These are phyloP conservation scores for Scotopteryx bipunctaria DNA, from an alignment of 2,888 invertebrate species.

Conservation along the genomic window DNA sequence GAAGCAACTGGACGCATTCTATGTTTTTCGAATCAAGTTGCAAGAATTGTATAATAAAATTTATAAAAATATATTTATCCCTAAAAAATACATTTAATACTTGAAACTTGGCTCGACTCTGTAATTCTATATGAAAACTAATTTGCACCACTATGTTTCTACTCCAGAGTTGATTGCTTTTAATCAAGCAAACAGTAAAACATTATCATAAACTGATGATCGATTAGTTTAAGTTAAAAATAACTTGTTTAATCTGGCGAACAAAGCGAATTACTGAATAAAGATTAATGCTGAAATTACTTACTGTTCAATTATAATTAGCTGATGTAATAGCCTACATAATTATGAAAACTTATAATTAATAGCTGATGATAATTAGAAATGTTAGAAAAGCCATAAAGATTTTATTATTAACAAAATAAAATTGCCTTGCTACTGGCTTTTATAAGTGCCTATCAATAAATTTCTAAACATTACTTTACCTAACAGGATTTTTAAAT, in stretches of 20 bases:
- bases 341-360: constrained; percentile 9
- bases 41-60: no score
- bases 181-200: constrained; percentile 32
- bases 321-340: not conserved
- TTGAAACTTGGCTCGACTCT: no score
- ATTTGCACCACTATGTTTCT: constrained; percentile 40
- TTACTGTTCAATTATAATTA: constrained; percentile 1
- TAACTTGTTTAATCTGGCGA: constrained; percentile 14
- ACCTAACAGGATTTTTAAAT: no score
- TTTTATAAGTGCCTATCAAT: no score
- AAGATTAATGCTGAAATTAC: constrained; percentile 1
- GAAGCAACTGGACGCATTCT: no score
- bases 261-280: constrained; percentile 9
- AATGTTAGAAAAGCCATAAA: constrained; percentile 2
- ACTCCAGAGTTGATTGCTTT: constrained; percentile 53
- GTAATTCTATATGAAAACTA: constrained; percentile 49
- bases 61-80: no score
- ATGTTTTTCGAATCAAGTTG: no score
- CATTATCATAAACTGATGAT: constrained; percentile 20
- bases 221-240: constrained; percentile 22
- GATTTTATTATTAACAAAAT: not conserved
- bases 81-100: no score
- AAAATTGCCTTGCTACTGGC: not conserved
- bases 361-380: not conserved
- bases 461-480: no score